Conservation (phyloP, 2,888 invertebrate species). For the Pherbina coryleti region DNA sequence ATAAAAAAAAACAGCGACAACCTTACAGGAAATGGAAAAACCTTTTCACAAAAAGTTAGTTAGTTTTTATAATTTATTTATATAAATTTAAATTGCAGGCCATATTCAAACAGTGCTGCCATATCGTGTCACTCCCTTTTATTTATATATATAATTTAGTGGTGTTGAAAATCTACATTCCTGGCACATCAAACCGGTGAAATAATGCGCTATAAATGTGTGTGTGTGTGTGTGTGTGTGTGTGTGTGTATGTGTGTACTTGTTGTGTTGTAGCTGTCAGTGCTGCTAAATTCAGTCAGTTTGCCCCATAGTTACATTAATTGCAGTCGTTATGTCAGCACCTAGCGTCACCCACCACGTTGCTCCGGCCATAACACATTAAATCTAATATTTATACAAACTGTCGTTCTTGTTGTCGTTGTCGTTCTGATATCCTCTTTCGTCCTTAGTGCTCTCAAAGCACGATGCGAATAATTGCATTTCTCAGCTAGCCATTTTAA, state of each 20-base stretch:
- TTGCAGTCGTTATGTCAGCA: background rate
- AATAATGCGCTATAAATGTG: background rate
- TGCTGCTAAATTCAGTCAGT: background rate
- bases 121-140: background rate
- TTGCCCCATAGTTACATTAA: background rate
- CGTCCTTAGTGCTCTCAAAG: background rate
- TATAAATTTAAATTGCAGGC: background rate
- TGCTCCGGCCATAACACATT: background rate
- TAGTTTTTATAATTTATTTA: too few species aligned
- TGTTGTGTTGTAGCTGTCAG: background rate
- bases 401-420: background rate
- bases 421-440: background rate
- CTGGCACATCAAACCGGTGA: too few species aligned
- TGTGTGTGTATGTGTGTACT: background rate
- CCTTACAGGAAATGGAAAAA: too few species aligned
- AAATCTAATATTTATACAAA: slow-evolving; percentile 15
- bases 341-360: background rate
- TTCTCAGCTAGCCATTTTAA: background rate
- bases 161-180: too few species aligned
- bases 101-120: background rate
- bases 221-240: background rate
- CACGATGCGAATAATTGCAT: slow-evolving; percentile 1
- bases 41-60: too few species aligned
- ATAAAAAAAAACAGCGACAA: too few species aligned
- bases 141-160: too few species aligned